A percentile compares a stretch with the other conserved stretches of the same genome.
Conservation (phyloP, 2,888 invertebrate species). For the Drosophila differens region DNA sequence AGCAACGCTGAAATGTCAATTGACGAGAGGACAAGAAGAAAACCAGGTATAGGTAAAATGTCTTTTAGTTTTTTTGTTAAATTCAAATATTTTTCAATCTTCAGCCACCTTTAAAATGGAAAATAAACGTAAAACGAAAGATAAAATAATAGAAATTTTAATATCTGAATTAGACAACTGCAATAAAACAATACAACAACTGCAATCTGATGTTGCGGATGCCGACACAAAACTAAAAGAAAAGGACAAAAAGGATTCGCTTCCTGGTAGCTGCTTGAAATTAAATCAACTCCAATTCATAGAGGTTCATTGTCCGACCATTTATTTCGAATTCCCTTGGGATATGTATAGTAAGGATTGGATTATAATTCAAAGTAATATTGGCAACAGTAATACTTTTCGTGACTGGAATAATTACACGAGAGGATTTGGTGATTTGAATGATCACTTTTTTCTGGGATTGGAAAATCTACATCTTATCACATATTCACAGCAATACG, state of each 20-base stretch:
- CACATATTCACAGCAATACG: neutral
- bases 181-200: neutral
- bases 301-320: accelerated
- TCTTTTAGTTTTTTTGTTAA: no score
- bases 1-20: no score
- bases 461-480: conserved; percentile 13
- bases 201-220: neutral
- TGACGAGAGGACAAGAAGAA: no score
- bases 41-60: no score
- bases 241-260: neutral
- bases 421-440: conserved; percentile 1
- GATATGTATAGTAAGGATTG: neutral
- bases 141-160: no score
- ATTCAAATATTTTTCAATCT: no score
- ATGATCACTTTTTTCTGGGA: conserved; percentile 21
- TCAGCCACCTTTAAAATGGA: no score
- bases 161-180: no score
- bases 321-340: neutral
- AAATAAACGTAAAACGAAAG: no score
- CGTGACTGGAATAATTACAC: conserved; percentile 1
- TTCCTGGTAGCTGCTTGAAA: neutral
- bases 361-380: conserved; percentile 1
- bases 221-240: neutral
- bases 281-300: neutral
- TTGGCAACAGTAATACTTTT: no score